phyloP scores from a whole-genome alignment of 2,113 vertebrate species.

The Corynorhinus townsendii region DNA sequence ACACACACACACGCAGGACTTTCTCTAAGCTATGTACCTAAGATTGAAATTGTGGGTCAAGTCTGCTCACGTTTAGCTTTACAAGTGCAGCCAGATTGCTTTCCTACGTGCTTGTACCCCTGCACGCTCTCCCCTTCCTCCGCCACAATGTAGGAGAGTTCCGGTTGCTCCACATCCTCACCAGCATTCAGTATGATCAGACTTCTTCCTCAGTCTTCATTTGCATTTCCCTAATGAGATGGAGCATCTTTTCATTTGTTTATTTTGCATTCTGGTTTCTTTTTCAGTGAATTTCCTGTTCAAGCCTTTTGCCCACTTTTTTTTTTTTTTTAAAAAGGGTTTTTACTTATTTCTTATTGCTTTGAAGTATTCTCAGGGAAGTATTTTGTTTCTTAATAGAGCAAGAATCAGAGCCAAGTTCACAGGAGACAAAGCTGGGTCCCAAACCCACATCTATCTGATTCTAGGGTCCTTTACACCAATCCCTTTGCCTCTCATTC shows the following conservation, averaged over 20 bases:
- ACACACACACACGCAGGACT: not conserved
- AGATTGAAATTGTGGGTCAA: not conserved
- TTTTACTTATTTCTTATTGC: not conserved
- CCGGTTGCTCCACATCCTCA: not conserved
- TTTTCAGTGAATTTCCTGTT: not conserved
- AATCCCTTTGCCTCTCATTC: not conserved
- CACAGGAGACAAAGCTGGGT: not conserved
- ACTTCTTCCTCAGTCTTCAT: not conserved
- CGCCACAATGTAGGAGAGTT: not conserved
- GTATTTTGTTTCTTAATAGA: not conserved
- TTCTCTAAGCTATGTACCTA: not conserved
- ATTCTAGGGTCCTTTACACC: not conserved
- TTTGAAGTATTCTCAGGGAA: not conserved
- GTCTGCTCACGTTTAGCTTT: not conserved
- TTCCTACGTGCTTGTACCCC: not conserved
- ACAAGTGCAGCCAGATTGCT: not conserved
- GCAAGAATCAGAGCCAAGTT: not conserved
- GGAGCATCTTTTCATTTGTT: not conserved
- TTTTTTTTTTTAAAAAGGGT: not conserved
- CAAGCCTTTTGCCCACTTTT: not conserved
- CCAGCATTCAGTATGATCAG: not conserved
- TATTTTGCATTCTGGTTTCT: slow-evolving; percentile 14
- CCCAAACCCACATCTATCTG: not conserved
- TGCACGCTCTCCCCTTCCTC: not conserved
- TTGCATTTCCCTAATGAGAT: not conserved